Evolutionary conservation across 2,888 invertebrate species (phyloP).

Genomic region (Beris morrisii): DNA sequence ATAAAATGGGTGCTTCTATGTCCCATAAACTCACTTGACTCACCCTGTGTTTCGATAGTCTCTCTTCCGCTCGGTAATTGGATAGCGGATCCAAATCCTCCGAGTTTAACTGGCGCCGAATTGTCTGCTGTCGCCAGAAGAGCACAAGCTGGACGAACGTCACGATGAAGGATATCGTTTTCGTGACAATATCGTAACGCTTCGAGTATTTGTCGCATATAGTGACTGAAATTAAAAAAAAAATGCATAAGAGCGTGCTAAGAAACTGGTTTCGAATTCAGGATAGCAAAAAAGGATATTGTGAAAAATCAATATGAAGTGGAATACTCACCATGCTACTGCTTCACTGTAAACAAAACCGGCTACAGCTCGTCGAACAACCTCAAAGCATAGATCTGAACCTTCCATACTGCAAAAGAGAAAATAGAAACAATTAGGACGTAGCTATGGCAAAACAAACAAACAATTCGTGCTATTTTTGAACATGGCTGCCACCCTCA

Average conservation of each 20-base stretch:
- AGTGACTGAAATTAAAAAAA: slow-evolving; percentile 73
- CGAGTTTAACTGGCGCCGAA: slow-evolving; percentile 96
- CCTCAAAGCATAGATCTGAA: slow-evolving; percentile 97
- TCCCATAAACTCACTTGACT: slow-evolving; percentile 39
- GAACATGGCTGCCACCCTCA: too few relatives aligned
- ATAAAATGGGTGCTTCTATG: too few relatives aligned
- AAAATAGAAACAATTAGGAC: slow-evolving; percentile 32
- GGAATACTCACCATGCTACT: slow-evolving; percentile 83
- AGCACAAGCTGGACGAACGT: slow-evolving; percentile 96
- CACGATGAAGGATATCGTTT: slow-evolving; percentile 96
- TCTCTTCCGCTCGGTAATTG: slow-evolving; percentile 81
- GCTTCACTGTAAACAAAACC: slow-evolving; percentile 99
- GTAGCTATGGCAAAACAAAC: not conserved
- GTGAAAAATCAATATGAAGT: slow-evolving; percentile 34
- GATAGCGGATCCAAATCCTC: slow-evolving; percentile 96
- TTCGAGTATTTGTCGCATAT: slow-evolving; percentile 97
- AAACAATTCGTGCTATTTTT: too few relatives aligned
- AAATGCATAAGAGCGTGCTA: not conserved
- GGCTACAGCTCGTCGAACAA: slow-evolving; percentile 90
- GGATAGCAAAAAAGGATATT: not conserved
- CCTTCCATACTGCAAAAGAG: slow-evolving; percentile 89
- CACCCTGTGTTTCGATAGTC: slow-evolving; percentile 63
- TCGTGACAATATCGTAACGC: slow-evolving; percentile 97
- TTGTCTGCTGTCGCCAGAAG: slow-evolving; percentile 95
- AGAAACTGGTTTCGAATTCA: not conserved